phyloP scores from a whole-genome alignment of 2,113 vertebrate genomes.

The Xerus inauris region DNA sequence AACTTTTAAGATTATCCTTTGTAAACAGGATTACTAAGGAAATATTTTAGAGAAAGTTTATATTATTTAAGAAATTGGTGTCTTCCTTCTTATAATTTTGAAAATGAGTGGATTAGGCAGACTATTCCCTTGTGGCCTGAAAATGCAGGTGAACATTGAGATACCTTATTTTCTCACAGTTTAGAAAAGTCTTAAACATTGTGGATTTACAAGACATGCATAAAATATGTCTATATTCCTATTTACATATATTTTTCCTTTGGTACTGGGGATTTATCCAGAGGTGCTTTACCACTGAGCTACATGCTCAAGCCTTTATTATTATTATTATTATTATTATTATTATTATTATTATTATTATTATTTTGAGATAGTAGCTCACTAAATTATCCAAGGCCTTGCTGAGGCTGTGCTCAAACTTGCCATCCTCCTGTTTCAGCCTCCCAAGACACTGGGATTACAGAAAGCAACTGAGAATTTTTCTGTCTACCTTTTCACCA shows the following conservation, averaged over 20 bases:
- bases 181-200: not conserved
- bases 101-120: not conserved
- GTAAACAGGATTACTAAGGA: not conserved
- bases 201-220: not conserved
- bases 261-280: too few relatives aligned
- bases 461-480: not conserved
- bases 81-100: not conserved
- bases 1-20: not conserved
- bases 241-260: too few relatives aligned
- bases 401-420: too few relatives aligned
- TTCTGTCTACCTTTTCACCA: not conserved
- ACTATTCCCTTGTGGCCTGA: not conserved
- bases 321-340: accelerated
- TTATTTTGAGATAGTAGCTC: too few relatives aligned
- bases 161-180: not conserved
- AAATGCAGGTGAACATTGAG: not conserved
- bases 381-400: too few relatives aligned
- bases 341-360: accelerated
- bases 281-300: too few relatives aligned
- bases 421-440: too few relatives aligned
- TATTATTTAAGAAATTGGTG: not conserved
- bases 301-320: too few relatives aligned
- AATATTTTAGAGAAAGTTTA: not conserved
- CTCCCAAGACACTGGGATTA: too few relatives aligned
- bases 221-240: not conserved